Evolutionary conservation across 2,113 vertebrate species (phyloP), one percentile per base, ranked within the genome.

Genomic region (Limanda limanda): DNA sequence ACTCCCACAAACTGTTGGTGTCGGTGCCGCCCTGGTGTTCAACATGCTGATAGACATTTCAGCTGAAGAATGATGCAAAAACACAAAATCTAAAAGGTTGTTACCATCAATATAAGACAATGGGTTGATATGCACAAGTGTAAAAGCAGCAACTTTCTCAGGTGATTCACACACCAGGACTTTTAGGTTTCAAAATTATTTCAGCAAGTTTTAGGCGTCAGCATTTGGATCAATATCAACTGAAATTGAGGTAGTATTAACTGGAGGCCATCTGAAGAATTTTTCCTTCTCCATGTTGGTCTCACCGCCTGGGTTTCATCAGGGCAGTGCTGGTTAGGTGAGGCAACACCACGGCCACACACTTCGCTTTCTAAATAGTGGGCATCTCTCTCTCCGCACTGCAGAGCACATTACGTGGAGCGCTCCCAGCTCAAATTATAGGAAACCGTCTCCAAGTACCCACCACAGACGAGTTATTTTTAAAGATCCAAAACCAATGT

Each of bases 381-480:
- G 69, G 40, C 57, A 25, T 61, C 61, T 71, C 54, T 81, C 25
- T 69, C 40, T 24, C 54, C 69, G 64, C 58, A 14, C 76, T 78
- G 54, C 63, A 48, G 70, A 81, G 72, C 56, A 51, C 25, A 74
- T 45, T 79, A 78, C 69, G 81, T 74, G 66, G 62, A 87, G 71
- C 54, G 71, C 78, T 83, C 71, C 70, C 76, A 76, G 83, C 81
- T 82, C 4, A 90, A 90, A 90, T 91, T 90, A 91, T 84, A 90
- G 87, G 85, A 81, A 78, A 73, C 74, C 21, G 51, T 70, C 78
- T 76, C 86, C 85, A 88, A 84, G 55, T 84, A 90, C 86, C 88
- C 86, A 93, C 92, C 93, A 90, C 92, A 93, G 82, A 56, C 69
- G 42, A 79, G 89, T 86, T 93, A 91, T 93, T 93, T 92, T 90